Evolutionary conservation across 2,797 vertebrate genomes (phyloP), one percentile per base, ranked within the genome.

Genomic region (Alfaro cultratus): DNA sequence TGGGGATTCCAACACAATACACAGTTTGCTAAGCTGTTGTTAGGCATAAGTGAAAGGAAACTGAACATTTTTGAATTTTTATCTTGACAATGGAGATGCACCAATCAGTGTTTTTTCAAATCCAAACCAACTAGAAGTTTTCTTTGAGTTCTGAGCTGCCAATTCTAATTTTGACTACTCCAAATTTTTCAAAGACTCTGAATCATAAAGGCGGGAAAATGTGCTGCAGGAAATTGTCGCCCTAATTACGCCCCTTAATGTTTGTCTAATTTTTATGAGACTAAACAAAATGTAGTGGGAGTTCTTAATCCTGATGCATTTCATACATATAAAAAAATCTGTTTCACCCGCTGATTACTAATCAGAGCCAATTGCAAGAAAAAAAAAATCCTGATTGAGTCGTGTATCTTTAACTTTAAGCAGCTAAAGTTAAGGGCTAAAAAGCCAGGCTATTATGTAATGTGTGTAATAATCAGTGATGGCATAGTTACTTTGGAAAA

Each of bases 211-310:
- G 23, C 4, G 8, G 29, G 10, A 6, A 39, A 41, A 43, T 9
- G 23, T 43, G 67, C 23, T 70, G 23, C 23, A 43, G 67, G 5
- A 26, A 53, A 53, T 26, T 71, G 68, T 46, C 13, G 3, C 26
- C n/a, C 12, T 71, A 71, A 71, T 46, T 71, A 45, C n/a, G n/a
- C 41, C 43, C 41, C n/a, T 26, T 71, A 71, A 45, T 45, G 26
- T 46, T 71, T 46, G 29, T 70, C 68, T 13, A 70, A 70, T 70
- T 70, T 53, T 53, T 53, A 26, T 53, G 51, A 53, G 51, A 53
- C 51, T 21, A 8, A 71, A 46, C 45, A 29, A 5, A 12, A 16
- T 71, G 26, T 13, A 21, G 7, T 71, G 26, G 13, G 26, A 46
- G 26, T 71, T 71, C 13, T 46, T 46, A 26, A 68, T 68, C 26